These are phyloP conservation scores for Celastrina argiolus DNA, from an alignment of 2,888 invertebrate genomes.

Conservation along the genomic window DNA sequence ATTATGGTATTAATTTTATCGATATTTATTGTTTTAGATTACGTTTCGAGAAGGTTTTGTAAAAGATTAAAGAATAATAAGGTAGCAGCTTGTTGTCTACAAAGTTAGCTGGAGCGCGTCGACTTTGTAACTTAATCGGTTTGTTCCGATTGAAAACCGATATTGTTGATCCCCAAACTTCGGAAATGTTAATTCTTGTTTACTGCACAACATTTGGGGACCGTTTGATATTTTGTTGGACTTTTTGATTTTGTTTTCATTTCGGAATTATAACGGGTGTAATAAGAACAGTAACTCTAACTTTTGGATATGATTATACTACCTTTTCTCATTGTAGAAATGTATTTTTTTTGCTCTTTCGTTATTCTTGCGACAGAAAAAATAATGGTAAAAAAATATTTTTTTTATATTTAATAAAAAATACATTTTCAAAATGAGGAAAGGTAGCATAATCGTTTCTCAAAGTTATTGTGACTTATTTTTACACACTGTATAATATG, in stretches of 20 bases:
- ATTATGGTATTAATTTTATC: neutral
- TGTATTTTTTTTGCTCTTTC: no score
- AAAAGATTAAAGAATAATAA: conserved; percentile 16
- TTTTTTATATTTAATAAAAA: no score
- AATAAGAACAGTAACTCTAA: no score
- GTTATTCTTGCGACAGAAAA: no score
- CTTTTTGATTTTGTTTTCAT: neutral
- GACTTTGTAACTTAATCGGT: conserved; percentile 7
- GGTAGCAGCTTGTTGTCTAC: neutral
- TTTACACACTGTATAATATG: no score
- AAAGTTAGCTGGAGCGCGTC: conserved; percentile 1
- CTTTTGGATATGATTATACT: no score
- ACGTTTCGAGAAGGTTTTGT: neutral
- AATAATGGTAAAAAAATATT: no score
- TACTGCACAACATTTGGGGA: neutral
- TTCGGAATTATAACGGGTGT: neutral
- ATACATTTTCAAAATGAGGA: no score
- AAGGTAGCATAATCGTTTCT: no score
- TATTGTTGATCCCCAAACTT: conserved; percentile 12
- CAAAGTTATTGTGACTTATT: no score
- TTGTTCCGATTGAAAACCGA: conserved; percentile 15
- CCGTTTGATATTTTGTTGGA: neutral
- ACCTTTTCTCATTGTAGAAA: no score
- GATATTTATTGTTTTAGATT: neutral
- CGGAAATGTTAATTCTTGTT: neutral